Conservation (phyloP, 92 coral and sea anemone species). For the Galaxea fascicularis region DNA sequence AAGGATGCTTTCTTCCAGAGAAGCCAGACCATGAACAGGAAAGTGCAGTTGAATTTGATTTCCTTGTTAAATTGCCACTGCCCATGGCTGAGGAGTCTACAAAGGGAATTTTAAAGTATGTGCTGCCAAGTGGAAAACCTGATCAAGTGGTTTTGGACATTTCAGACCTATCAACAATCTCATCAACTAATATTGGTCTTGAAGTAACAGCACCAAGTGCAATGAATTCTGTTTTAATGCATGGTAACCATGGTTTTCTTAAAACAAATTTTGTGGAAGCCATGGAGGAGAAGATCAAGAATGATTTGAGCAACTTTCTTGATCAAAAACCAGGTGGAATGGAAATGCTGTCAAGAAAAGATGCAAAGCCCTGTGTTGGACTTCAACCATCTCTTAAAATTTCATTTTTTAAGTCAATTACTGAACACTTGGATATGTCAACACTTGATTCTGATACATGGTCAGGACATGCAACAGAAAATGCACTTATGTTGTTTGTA, state of each 20-base stretch:
- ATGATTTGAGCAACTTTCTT: conserved; percentile 9
- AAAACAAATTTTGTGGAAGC: conserved; percentile 28
- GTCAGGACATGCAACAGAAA: conserved; percentile 42
- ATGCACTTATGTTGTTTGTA: conserved; percentile 43
- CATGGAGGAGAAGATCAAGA: conserved; percentile 16
- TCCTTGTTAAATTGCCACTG: conserved; percentile 15
- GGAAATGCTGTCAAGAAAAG: conserved; percentile 22
- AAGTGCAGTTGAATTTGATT: conserved; percentile 28
- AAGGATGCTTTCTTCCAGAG: conserved; percentile 41
- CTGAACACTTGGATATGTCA: conserved; percentile 33
- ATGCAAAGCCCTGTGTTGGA: neutral
- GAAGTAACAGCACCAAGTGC: neutral
- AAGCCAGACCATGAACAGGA: neutral
- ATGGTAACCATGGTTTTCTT: neutral
- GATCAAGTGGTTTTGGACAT: conserved; percentile 6
- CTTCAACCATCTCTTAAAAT: conserved; percentile 9
- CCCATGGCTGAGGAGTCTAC: conserved; percentile 18
- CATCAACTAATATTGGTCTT: conserved; percentile 7
- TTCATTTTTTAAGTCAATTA: conserved; percentile 24
- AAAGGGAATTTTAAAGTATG: conserved; percentile 16
- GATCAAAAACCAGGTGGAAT: conserved; percentile 42
- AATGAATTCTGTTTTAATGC: neutral
- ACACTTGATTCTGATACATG: conserved; percentile 39
- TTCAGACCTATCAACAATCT: conserved; percentile 2
- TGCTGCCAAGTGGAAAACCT: neutral